Percentiles rank a stretch among this genome's conserved stretches.
Conservation (phyloP, 2,113 vertebrate genomes). For the Ceyx melanurus region DNA sequence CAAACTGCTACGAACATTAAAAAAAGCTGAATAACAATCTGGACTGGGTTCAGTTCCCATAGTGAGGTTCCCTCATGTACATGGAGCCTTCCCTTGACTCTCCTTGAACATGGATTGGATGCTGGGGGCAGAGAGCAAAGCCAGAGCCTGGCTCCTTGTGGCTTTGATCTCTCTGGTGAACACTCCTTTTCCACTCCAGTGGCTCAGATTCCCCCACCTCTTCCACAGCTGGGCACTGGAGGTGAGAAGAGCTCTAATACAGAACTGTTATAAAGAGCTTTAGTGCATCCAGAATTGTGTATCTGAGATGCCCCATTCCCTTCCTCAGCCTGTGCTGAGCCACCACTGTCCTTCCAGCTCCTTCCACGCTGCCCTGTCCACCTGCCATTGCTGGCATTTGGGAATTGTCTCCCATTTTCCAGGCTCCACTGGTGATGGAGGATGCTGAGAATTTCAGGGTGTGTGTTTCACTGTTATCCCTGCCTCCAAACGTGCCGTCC, state of each 20-base stretch:
- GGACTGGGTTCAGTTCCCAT: not conserved
- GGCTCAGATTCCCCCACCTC: not conserved
- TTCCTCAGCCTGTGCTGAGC: rapidly evolving
- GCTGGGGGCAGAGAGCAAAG: not conserved
- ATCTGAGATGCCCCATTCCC: not conserved
- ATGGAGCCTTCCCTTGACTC: not conserved
- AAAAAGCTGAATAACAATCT: not conserved
- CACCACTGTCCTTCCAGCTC: not conserved
- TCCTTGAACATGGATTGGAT: not conserved
- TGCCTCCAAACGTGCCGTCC: rapidly evolving
- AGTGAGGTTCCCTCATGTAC: rapidly evolving
- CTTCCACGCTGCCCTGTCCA: rapidly evolving
- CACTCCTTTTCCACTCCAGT: not conserved
- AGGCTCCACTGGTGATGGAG: not conserved
- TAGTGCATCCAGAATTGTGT: not conserved
- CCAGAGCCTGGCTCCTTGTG: not conserved
- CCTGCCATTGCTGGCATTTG: rapidly evolving
- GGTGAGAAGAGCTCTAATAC: not conserved
- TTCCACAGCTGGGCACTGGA: not conserved
- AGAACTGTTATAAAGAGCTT: not conserved
- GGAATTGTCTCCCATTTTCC: not conserved
- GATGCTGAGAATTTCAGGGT: not conserved
- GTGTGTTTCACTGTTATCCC: not conserved
- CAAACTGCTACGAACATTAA: not conserved
- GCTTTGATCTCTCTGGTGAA: not conserved